Evolutionary conservation across 2,888 invertebrate genomes (phyloP), one percentile per base, ranked within the genome.

Genomic region (Spicauda simplicius): DNA sequence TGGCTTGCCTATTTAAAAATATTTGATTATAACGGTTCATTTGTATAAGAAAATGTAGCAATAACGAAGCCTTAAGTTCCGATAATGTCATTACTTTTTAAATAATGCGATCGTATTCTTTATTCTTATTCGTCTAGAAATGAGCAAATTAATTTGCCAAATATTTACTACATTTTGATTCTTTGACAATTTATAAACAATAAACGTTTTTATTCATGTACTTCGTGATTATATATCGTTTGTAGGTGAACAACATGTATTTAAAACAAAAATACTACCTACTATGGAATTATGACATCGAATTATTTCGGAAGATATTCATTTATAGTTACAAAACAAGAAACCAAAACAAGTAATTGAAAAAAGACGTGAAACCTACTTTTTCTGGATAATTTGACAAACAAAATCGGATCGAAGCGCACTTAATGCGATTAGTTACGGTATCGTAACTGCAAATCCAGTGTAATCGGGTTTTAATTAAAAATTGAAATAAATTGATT

Each of bases 401-500:
- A 64, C 53, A 52, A 58, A 57, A 52, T 64, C 18, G 12, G 25
- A 56, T 57, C n/a, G 18, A 14, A 64, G 25, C 52, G 57, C 64
- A 57, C 41, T 20, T 57, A 58, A 37, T 64, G 52, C 57, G 16
- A 64, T 64, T 64, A 12, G 64, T 10, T 64, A 18, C 57, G 33
- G 25, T 58, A 48, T 58, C 58, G 58, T 58, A 58, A 48, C 45
- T n/a, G 25, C 20, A 25, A 25, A 41, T 16, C 12, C 37, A 58
- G n/a, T 16, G 52, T 16, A 37, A 53, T 58, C 19, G 58, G 58
- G 37, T 52, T 57, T 25, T 19, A 65, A 61, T 50, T 55, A 50
- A 64, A 59, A 50, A 25, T 12, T 33, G 8, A 11, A 16, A 18
- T 58, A 52, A 18, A 25, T 2, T 33, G 4, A 33, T 33, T 33